Evolutionary conservation across 92 coral and sea anemone genomes (phyloP).

Genomic region (Phenganax stokvisi): DNA sequence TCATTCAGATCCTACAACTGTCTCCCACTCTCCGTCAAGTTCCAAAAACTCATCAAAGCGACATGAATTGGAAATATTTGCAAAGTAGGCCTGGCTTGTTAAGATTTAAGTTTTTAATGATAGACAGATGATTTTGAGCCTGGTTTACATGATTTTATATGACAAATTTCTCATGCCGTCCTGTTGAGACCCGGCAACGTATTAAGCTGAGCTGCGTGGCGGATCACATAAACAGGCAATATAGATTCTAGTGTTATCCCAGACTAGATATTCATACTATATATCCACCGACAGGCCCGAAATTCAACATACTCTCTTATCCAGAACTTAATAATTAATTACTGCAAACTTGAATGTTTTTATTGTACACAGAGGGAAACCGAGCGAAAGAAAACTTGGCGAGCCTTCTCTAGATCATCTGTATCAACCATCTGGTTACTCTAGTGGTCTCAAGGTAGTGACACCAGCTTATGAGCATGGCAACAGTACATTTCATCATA

Average conservation of each 20-base stretch:
- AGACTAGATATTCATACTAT: no score
- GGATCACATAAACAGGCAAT: no score
- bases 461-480: constrained; percentile 6
- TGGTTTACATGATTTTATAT: background rate
- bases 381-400: background rate
- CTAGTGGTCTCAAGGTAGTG: constrained; percentile 11
- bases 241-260: no score
- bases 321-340: background rate
- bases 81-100: constrained; percentile 3
- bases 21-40: constrained; percentile 16
- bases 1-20: constrained; percentile 1
- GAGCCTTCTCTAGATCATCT: constrained; percentile 18
- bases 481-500: constrained; percentile 5
- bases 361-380: constrained; percentile 16
- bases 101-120: background rate
- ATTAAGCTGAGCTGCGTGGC: no score
- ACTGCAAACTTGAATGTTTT: background rate
- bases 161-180: no score
- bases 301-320: background rate
- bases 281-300: background rate
- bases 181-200: no score
- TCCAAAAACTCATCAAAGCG: constrained; percentile 32
- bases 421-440: constrained; percentile 20
- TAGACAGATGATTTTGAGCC: background rate
- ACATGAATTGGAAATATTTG: constrained; percentile 27